phyloP scores from a whole-genome alignment of 2,113 vertebrate genomes.

The Motacilla alba region DNA sequence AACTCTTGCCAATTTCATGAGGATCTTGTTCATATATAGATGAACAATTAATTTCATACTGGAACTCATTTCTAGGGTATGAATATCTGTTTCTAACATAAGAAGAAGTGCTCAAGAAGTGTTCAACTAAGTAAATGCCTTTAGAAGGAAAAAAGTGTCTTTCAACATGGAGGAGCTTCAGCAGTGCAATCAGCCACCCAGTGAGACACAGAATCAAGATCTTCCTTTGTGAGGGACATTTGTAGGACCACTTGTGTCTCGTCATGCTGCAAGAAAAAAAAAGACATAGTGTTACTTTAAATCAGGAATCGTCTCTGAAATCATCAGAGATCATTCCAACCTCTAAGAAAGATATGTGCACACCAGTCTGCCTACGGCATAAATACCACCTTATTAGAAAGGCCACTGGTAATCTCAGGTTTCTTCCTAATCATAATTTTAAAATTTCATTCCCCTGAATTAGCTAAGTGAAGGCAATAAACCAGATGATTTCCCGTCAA shows the following conservation, averaged over 20 bases:
- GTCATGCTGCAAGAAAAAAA: conserved; percentile 81
- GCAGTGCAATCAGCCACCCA: conserved; percentile 70
- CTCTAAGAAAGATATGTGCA: background rate
- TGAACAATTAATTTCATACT: conserved; percentile 79
- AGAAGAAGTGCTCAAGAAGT: conserved; percentile 67
- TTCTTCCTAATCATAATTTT: background rate
- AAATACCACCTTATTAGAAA: background rate
- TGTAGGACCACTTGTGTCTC: conserved; percentile 67
- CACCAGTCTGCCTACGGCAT: background rate
- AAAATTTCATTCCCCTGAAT: background rate
- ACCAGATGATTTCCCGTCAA: background rate
- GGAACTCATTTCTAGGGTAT: conserved; percentile 1
- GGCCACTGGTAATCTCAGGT: background rate
- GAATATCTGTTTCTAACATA: conserved; percentile 66
- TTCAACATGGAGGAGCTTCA: conserved; percentile 72
- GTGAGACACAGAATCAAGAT: conserved; percentile 66
- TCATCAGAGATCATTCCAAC: background rate
- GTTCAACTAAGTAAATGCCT: conserved; percentile 77
- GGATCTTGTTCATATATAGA: conserved; percentile 87
- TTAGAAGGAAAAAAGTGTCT: conserved; percentile 63
- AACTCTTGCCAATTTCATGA: conserved; percentile 84
- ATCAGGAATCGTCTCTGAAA: background rate
- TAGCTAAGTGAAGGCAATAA: background rate
- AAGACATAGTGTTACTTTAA: background rate
- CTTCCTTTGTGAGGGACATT: conserved; percentile 56